phyloP scores from a whole-genome alignment of 1,140 invertebrate species.

The Aphaenogaster floridana region DNA sequence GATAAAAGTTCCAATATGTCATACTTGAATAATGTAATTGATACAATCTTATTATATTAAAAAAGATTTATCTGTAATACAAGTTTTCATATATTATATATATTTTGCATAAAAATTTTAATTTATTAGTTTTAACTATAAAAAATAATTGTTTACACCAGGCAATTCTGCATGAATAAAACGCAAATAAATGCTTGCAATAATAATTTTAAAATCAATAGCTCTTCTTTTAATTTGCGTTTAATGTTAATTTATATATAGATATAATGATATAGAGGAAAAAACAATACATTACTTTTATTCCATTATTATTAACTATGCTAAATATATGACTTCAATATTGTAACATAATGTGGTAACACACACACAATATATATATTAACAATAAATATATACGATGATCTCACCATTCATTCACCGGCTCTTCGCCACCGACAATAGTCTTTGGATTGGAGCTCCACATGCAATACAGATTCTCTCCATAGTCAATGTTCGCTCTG shows the following conservation, averaged over 20 bases:
- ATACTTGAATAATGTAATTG: background rate
- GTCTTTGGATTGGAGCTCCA: constrained; percentile 92
- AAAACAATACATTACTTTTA: background rate
- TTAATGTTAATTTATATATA: background rate
- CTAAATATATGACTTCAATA: background rate
- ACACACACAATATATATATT: background rate
- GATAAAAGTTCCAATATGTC: background rate
- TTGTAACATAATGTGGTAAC: background rate
- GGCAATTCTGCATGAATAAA: background rate
- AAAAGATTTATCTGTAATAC: background rate
- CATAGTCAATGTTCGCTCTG: constrained; percentile 91
- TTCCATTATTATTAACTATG: background rate
- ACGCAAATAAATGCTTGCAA: background rate
- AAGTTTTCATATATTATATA: background rate
- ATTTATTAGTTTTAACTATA: background rate
- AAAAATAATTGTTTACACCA: background rate
- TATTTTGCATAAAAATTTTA: background rate
- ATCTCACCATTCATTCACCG: constrained; percentile 92
- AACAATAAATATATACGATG: background rate
- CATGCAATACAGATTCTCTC: constrained; percentile 93
- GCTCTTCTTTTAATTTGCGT: background rate
- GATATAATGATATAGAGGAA: background rate
- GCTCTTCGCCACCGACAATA: constrained; percentile 89
- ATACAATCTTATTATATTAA: background rate
- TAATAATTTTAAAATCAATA: constrained; percentile 8